Base-by-base conservation (phyloP, 1,140 invertebrate genomes). In the Aradophagus sp. region DNA sequence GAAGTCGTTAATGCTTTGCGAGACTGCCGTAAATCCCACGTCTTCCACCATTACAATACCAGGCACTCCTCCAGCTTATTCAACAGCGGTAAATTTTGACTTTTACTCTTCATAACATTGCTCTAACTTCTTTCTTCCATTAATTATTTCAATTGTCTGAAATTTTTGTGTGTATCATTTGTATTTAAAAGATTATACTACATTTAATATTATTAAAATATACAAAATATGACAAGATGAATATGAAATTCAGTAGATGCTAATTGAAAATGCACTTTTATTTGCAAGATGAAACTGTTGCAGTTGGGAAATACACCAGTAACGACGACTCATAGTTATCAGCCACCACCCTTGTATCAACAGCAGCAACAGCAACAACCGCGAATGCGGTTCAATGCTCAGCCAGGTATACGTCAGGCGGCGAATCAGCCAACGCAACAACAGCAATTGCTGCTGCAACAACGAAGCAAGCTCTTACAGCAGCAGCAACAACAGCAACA, bases 1-100 rank as follows among this genome's bases (percentile, higher is more conserved):
- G 76, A 91, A 94, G 80, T 93, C 93, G 77, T 86, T 98, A 53
- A 97, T 97, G 95, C 92, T 92, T 73, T 91, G 88, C 73, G 90
- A 90, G 81, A 92, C 90, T 79, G 90, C 83, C 39, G 88, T 89
- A 55, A 90, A 87, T 81, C 88, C 91, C 35, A 88, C 89, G 42
- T 90, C 90, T 73, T 91, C 89, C 73, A 88, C 88, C 23, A 86
- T 87, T 66, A 83, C 87, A 13, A 78, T 88, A 59, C 80, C 87
- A 53, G 88, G 87, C 71, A 89, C 88, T 13, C 89, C 90, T 50
- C 89, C 90, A 20, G 89, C 89, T 41, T 92, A 92, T 80, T 88
- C 90, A 7, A 87, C 89, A 72, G 86, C 88, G 73, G 90, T 91
- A 87, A 88, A 84, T 85, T 41, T 56, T 15, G 34, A 6, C 13